Base-by-base conservation (phyloP, 2,888 invertebrate genomes). In the Thereva nobilitata region DNA sequence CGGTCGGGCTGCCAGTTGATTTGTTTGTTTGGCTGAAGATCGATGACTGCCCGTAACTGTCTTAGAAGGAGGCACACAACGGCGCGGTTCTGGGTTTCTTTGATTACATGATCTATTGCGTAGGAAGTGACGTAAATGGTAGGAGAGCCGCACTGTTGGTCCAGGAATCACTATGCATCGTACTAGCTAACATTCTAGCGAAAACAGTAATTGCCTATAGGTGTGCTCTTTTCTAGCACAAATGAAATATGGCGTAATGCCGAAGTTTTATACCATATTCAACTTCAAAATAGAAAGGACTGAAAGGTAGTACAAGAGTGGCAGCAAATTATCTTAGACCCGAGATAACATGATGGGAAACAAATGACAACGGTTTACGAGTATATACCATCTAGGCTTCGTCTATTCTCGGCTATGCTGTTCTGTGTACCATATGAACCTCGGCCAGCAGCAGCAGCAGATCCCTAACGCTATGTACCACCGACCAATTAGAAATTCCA, bases 101-200 rank as follows among this genome's bases (percentile, higher is more conserved):
- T 57, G 65, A 68, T 68, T 59, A 41, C 42, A 50, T 68, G 68
- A 68, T 64, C 65, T 65, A 65, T 65, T 59, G 68, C 68, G 68
- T 68, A 65, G 68, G 68, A 68, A 59, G 68, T 65, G 68, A 68
- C 68, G 68, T 54, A 61, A 68, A 68, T 68, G 64, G 64, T 41
- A 40, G 65, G 57, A 68, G 54, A 68, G 57, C 34, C 55, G 41
- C 45, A 67, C 57, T 56, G 57, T 64, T 67, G 23, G 23, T 23
- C 23, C 23, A 23, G 23, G 23, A 23, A 23, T 23, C 50, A 57
- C 56, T 64, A 42, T 56, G 57, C 45, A 40, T 38, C 38, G 55
- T 56, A 64, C 50, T 50, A 38, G 38, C 45, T 38, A 41, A 38
- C 44, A 47, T 38, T 55, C 49, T 23, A 23, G 23, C 23, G 54